These are phyloP conservation scores for Cheilosia urbana DNA, from an alignment of 2,888 invertebrate genomes.

Conservation along the genomic window DNA sequence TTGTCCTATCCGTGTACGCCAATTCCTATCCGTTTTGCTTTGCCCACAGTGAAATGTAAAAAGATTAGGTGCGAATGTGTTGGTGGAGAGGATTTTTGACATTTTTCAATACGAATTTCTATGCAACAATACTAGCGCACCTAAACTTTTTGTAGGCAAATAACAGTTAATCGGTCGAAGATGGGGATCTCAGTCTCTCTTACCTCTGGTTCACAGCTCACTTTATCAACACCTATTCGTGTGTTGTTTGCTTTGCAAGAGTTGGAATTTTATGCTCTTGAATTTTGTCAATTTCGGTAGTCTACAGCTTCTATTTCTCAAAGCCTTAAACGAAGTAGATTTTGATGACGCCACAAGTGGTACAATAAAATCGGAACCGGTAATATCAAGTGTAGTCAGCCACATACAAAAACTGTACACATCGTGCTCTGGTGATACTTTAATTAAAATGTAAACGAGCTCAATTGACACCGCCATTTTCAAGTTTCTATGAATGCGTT, in stretches of 20 bases:
- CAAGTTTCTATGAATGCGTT: background rate
- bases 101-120: too few relatives aligned
- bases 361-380: conserved; percentile 3
- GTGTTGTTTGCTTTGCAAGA: conserved; percentile 21
- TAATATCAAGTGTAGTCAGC: conserved; percentile 8
- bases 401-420: background rate
- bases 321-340: conserved; percentile 16
- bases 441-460: conserved; percentile 5
- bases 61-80: too few relatives aligned
- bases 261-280: conserved; percentile 51
- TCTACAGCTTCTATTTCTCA: conserved; percentile 5
- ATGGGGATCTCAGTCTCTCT: too few relatives aligned
- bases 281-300: conserved; percentile 28
- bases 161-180: too few relatives aligned
- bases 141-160: too few relatives aligned
- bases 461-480: conserved; percentile 8
- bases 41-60: too few relatives aligned
- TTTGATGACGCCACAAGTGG: conserved; percentile 17
- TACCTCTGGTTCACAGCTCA: too few relatives aligned
- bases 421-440: background rate
- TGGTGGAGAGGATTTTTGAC: too few relatives aligned
- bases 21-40: too few relatives aligned
- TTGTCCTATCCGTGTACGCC: too few relatives aligned
- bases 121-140: too few relatives aligned
- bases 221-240: conserved; percentile 16